Base-by-base conservation (phyloP, 2,113 vertebrate genomes). In the Eurystomus gularis region DNA sequence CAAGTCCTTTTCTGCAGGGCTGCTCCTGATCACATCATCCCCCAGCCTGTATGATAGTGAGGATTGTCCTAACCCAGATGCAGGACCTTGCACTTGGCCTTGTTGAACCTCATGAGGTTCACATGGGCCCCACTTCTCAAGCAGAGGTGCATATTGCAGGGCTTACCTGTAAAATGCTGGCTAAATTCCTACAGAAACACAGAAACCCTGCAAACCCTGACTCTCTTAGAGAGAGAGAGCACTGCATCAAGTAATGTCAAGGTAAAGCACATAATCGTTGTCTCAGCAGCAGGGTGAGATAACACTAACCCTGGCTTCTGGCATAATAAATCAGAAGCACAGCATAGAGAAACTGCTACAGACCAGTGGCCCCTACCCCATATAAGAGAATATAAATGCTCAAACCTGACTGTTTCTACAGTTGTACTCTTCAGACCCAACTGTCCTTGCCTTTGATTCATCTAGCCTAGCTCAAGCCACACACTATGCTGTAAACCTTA, bases 221-320 rank as follows among this genome's bases (percentile, higher is more conserved):
- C 18, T 55, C 35, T 44, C 26, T 29, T 24, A 39, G 12, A 64
- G 21, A 35, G 46, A 20, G 23, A 68, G 51, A 68, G 39, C 60
- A 26, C 24, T 78, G 51, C 64, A 73, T 60, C 81, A 48, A 55
- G 37, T 39, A 68, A 71, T 49, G 69, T 21, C 88, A 91, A 84
- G 60, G 90, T 65, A 87, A 86, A 89, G 82, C 69, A 73, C 60
- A 48, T 25, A 81, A 48, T 75, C 69, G 75, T 81, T 26, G 6
- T 84, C 52, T 60, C 73, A 87, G 88, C 78, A 85, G 64, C 69
- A 82, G 49, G 48, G 65, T 87, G 73, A 94, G 69, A n/a, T 81
- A 92, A 93, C 88, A 58, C 51, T 48, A 78, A 92, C 85, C 78
- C 78, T 92, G 85, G 26, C 60, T 81, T 78, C 90, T 91, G 77